Percentiles rank a stretch among this genome's conserved stretches.
These are phyloP conservation scores for Ranitomeya variabilis DNA, from an alignment of 2,113 vertebrate species.

Conservation along the genomic window DNA sequence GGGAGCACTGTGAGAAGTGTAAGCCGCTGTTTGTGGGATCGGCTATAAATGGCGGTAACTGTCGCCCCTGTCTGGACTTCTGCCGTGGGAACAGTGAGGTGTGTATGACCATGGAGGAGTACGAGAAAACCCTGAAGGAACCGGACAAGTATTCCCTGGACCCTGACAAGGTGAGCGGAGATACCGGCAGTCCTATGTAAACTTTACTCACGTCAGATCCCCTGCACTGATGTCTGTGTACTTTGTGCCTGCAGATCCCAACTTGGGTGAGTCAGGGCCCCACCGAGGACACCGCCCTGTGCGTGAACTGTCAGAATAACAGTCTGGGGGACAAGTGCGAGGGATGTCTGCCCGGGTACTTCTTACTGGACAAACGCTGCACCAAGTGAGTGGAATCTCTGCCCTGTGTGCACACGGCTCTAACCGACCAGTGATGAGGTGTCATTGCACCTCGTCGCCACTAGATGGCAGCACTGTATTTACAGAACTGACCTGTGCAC, in stretches of 20 bases:
- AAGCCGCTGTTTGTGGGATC: conserved; percentile 88
- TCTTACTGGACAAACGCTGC: conserved; percentile 86
- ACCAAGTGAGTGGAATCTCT: conserved; percentile 78
- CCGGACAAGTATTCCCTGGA: conserved; percentile 77
- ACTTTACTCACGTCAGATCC: too few species aligned
- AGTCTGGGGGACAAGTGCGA: conserved; percentile 89
- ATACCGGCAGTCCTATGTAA: not conserved
- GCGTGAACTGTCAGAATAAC: conserved; percentile 90
- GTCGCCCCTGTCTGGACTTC: conserved; percentile 83
- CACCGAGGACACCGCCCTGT: conserved; percentile 82
- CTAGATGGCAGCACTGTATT: not conserved
- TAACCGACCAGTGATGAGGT: too few species aligned
- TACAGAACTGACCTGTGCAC: not conserved
- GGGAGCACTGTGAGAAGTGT: conserved; percentile 88
- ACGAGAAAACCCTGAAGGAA: conserved; percentile 75
- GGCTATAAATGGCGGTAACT: conserved; percentile 81
- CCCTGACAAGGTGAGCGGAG: conserved; percentile 71
- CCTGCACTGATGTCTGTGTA: not conserved
- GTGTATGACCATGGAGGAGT: conserved; percentile 83
- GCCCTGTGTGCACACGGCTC: not conserved
- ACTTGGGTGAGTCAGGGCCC: conserved; percentile 84
- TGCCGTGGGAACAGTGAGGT: conserved; percentile 85
- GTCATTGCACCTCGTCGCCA: not conserved
- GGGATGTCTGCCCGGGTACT: conserved; percentile 86
- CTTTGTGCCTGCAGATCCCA: conserved; percentile 71